Conservation (phyloP, 2,888 invertebrate species). For the Strigamia crassipes region DNA sequence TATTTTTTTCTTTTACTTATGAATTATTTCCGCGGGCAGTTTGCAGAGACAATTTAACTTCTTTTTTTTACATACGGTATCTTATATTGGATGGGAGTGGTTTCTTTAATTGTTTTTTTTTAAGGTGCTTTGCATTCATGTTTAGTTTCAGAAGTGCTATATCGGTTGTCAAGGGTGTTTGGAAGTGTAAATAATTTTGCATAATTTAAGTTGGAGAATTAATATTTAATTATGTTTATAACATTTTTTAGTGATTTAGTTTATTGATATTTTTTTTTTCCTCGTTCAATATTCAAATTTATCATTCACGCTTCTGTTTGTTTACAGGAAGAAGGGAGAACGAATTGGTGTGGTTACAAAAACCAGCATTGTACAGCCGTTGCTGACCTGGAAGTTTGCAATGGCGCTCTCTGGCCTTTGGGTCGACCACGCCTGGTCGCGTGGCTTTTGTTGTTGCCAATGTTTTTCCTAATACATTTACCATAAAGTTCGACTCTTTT, state of each 20-base stretch:
- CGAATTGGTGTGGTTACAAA: constrained; percentile 23
- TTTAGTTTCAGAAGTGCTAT: background rate
- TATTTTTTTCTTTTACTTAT: constrained; percentile 17
- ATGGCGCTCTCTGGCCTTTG: constrained; percentile 32
- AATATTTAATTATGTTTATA: background rate
- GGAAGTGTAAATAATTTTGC: background rate
- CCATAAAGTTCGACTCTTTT: background rate
- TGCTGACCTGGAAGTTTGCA: constrained; percentile 41
- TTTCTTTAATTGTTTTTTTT: background rate
- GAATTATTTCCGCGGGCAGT: constrained; percentile 1
- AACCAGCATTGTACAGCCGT: constrained; percentile 28
- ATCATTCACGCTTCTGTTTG: background rate
- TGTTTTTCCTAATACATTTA: constrained; percentile 26
- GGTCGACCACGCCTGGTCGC: constrained; percentile 39
- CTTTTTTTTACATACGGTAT: background rate
- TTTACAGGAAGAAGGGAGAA: constrained; percentile 36
- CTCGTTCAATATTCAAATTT: background rate
- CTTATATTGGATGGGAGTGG: background rate
- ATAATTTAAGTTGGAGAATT: background rate
- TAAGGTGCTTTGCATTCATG: background rate
- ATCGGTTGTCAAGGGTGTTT: background rate
- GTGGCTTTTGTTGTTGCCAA: constrained; percentile 35
- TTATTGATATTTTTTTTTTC: constrained; percentile 18
- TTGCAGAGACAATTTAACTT: background rate
- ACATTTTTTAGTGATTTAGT: background rate